Conservation (phyloP, 1,140 invertebrate species). For the Varroa destructor region DNA sequence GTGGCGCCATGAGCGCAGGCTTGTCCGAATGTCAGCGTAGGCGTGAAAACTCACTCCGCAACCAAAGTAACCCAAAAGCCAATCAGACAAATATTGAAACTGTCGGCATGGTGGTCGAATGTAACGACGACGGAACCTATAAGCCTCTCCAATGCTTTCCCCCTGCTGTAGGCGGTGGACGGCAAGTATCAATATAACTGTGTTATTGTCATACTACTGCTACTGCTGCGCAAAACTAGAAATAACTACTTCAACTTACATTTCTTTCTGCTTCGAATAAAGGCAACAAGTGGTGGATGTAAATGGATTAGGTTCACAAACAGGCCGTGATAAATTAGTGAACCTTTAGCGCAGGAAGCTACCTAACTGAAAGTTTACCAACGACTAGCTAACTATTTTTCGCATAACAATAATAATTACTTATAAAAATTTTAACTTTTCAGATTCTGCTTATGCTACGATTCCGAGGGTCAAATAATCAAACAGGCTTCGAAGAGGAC, state of each 20-base stretch:
- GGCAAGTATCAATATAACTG: no score
- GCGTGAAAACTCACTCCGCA: neutral
- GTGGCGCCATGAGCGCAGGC: neutral
- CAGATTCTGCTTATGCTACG: conserved; percentile 25
- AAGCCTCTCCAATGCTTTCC: conserved; percentile 20
- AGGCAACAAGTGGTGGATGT: no score
- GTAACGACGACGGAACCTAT: conserved; percentile 25
- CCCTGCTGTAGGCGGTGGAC: neutral
- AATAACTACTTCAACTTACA: no score
- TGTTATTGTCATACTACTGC: no score
- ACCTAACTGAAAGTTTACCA: no score
- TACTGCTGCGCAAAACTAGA: no score
- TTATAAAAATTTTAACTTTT: neutral
- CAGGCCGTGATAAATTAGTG: no score
- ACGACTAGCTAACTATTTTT: no score
- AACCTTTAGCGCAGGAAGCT: no score
- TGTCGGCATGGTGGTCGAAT: conserved; percentile 10
- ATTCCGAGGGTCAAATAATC: conserved; percentile 23
- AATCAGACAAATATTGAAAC: conserved; percentile 24
- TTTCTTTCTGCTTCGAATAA: no score
- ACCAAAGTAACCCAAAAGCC: conserved; percentile 1
- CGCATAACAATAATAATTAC: no score
- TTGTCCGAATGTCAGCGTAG: conserved; percentile 14
- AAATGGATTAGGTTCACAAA: no score
- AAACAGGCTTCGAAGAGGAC: conserved; percentile 16